Percentiles rank a stretch among this genome's conserved stretches.
Conservation (phyloP, 1,140 invertebrate species). For the Zaprionus ghesquierei region DNA sequence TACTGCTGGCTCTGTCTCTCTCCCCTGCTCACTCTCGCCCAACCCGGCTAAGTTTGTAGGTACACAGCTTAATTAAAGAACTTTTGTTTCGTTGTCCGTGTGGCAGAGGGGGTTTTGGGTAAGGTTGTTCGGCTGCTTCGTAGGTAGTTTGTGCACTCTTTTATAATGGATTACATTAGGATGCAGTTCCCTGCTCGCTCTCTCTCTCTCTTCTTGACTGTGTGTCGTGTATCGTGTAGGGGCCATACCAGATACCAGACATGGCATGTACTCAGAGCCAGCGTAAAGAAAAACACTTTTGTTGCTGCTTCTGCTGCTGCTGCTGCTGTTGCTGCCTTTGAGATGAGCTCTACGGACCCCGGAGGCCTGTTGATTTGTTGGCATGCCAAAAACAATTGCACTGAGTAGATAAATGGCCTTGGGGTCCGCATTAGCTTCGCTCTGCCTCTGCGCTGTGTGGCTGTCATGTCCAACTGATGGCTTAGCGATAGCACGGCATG, state of each 20-base stretch:
- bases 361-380: constrained; percentile 68
- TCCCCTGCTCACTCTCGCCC: not conserved
- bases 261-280: not conserved
- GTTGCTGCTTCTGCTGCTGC: constrained; percentile 13
- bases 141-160: constrained; percentile 25
- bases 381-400: constrained; percentile 58
- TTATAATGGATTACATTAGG: constrained; percentile 72
- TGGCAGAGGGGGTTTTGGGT: constrained; percentile 15
- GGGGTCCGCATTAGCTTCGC: constrained; percentile 29
- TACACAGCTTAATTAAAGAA: constrained; percentile 69
- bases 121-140: constrained; percentile 14
- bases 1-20: not conserved
- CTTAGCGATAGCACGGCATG: not conserved
- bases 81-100: constrained; percentile 26
- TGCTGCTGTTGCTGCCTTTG: constrained; percentile 31
- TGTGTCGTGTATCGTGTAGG: constrained; percentile 2
- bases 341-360: constrained; percentile 49
- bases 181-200: constrained; percentile 61
- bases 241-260: constrained; percentile 21
- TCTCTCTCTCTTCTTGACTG: constrained; percentile 6
- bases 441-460: not conserved
- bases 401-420: constrained; percentile 64
- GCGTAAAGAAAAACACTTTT: constrained; percentile 24
- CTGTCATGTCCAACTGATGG: constrained; percentile 1
- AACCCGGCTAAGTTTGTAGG: constrained; percentile 22